A percentile compares a stretch with the other conserved stretches of the same genome.
Evolutionary conservation across 2,888 invertebrate species (phyloP).

Genomic region (Luperina nickerlii): DNA sequence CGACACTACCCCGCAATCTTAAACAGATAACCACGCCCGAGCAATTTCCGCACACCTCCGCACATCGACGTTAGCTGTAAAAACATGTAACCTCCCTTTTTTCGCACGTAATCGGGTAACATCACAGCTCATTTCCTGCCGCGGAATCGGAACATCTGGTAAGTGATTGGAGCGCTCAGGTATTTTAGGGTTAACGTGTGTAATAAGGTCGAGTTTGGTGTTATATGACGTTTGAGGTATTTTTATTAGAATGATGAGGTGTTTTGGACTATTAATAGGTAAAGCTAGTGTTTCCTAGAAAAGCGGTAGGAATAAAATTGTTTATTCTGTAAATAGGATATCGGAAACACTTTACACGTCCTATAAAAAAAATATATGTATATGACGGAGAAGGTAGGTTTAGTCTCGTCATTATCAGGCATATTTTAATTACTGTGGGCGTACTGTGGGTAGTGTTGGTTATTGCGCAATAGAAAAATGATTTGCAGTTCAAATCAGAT

Average conservation of each 20-base stretch:
- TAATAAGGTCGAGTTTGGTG: conserved; percentile 6
- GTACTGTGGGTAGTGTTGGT: too few species aligned
- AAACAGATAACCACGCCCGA: conserved; percentile 41
- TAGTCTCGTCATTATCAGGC: too few species aligned
- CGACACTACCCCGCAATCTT: conserved; percentile 27
- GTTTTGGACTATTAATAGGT: background rate
- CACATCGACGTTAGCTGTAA: conserved; percentile 34
- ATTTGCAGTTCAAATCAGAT: too few species aligned
- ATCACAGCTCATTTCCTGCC: conserved; percentile 62
- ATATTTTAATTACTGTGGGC: too few species aligned
- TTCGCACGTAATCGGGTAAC: conserved; percentile 63
- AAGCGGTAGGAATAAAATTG: background rate
- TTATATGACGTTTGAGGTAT: conserved; percentile 1
- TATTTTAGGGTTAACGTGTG: conserved; percentile 36
- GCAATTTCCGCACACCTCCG: conserved; percentile 51
- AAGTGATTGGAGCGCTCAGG: conserved; percentile 50
- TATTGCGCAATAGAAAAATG: too few species aligned
- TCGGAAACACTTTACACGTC: background rate
- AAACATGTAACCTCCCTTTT: conserved; percentile 47
- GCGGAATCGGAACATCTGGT: conserved; percentile 50
- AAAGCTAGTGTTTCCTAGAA: background rate
- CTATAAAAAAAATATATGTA: background rate
- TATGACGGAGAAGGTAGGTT: too few species aligned
- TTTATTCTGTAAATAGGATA: background rate
- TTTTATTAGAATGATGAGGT: conserved; percentile 7